phyloP scores from a whole-genome alignment of 1,140 invertebrate species.

The Agrilus planipennis region DNA sequence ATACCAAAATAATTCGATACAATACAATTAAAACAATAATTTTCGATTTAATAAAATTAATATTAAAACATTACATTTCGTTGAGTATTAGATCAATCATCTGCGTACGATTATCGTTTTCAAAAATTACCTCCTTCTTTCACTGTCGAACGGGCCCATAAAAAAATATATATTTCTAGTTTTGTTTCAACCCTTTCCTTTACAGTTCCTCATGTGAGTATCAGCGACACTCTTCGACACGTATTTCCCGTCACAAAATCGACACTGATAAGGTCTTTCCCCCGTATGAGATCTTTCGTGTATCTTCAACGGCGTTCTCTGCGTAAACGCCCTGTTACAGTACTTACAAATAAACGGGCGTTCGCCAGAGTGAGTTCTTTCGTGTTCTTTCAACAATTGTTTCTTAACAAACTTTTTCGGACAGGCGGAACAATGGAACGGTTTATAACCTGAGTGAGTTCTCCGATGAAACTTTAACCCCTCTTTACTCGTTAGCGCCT shows the following conservation, averaged over 20 bases:
- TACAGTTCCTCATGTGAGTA: no score
- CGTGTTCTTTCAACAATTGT: slow-evolving; percentile 48
- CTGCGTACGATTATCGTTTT: no score
- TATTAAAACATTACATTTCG: no score
- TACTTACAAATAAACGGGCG: slow-evolving; percentile 51
- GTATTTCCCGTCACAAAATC: slow-evolving; percentile 52
- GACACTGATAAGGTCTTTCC: slow-evolving; percentile 61
- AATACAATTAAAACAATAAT: no score
- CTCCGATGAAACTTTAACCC: slow-evolving; percentile 58
- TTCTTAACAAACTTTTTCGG: slow-evolving; percentile 53
- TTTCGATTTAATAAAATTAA: no score
- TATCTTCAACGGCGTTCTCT: slow-evolving; percentile 53
- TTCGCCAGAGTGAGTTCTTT: slow-evolving; percentile 52
- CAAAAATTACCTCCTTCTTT: no score
- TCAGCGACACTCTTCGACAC: slow-evolving; percentile 48
- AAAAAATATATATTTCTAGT: no score
- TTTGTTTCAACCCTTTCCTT: no score
- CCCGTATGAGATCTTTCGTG: slow-evolving; percentile 50
- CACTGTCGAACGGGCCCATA: no score
- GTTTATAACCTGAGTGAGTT: slow-evolving; percentile 62
- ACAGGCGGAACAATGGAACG: slow-evolving; percentile 55
- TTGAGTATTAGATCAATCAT: no score
- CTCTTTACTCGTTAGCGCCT: slow-evolving; percentile 58
- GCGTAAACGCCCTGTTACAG: slow-evolving; percentile 68
- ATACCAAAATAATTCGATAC: no score